Evolutionary conservation across 2,113 vertebrate species (phyloP).

Genomic region (Epinephelus fuscoguttatus): DNA sequence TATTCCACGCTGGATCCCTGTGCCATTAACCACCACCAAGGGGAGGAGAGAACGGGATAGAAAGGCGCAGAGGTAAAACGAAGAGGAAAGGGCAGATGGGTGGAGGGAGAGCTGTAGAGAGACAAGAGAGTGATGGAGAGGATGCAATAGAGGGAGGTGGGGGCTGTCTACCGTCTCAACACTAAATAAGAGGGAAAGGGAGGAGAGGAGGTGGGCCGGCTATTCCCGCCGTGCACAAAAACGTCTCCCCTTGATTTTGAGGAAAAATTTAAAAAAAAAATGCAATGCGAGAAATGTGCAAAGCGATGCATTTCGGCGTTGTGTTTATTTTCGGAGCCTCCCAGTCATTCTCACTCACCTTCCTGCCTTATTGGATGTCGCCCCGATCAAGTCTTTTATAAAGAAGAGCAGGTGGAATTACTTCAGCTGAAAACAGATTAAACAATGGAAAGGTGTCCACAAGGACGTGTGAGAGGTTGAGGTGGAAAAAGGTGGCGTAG

Average conservation of each 20-base stretch:
- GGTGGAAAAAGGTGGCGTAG: slow-evolving; percentile 20
- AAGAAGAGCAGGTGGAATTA: slow-evolving; percentile 38
- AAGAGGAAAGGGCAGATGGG: slow-evolving; percentile 71
- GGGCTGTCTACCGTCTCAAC: slow-evolving; percentile 37
- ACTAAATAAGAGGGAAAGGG: slow-evolving; percentile 53
- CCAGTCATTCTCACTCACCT: slow-evolving; percentile 8
- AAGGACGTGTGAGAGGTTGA: slow-evolving; percentile 49
- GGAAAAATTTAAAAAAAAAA: neutral
- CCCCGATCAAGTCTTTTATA: slow-evolving; percentile 24
- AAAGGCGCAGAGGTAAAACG: slow-evolving; percentile 65
- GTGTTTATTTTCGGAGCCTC: slow-evolving; percentile 23
- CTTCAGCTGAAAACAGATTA: slow-evolving; percentile 13
- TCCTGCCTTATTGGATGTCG: neutral
- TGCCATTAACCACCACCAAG: slow-evolving; percentile 84
- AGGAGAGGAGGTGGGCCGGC: slow-evolving; percentile 33
- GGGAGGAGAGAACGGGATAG: slow-evolving; percentile 65
- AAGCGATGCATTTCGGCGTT: slow-evolving; percentile 12
- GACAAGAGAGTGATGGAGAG: slow-evolving; percentile 72
- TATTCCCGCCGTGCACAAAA: slow-evolving; percentile 30
- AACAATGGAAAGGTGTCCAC: slow-evolving; percentile 37
- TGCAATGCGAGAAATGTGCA: slow-evolving; percentile 4
- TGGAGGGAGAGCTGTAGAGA: slow-evolving; percentile 64
- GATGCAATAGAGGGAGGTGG: slow-evolving; percentile 34
- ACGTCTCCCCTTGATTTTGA: slow-evolving; percentile 33
- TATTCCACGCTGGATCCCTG: slow-evolving; percentile 84